A percentile compares a stretch with the other conserved stretches of the same genome.
These are phyloP conservation scores for Parnassius apollo DNA, from an alignment of 2,888 invertebrate genomes.

Conservation along the genomic window DNA sequence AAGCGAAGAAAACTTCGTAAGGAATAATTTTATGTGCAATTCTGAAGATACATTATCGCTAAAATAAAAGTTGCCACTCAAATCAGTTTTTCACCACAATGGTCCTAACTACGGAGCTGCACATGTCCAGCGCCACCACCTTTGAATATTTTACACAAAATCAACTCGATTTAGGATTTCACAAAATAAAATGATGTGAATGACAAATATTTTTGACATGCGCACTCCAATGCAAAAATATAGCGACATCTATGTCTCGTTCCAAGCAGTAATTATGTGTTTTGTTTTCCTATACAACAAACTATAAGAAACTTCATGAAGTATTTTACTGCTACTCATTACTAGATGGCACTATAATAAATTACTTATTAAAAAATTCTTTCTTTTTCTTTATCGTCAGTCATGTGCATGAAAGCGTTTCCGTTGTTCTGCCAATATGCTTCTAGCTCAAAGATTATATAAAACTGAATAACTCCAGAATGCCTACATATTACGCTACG, in stretches of 20 bases:
- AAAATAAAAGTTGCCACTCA: slow-evolving; percentile 39
- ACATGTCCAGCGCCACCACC: slow-evolving; percentile 58
- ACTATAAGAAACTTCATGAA: not conserved
- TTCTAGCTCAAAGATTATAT: too few species aligned
- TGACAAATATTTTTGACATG: slow-evolving; percentile 78
- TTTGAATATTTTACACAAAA: slow-evolving; percentile 61
- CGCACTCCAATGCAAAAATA: slow-evolving; percentile 53
- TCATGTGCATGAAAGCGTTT: too few species aligned
- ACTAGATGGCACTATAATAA: slow-evolving; percentile 2
- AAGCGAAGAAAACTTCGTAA: slow-evolving; percentile 49
- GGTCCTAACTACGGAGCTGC: slow-evolving; percentile 47
- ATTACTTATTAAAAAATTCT: not conserved
- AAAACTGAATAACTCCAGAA: too few species aligned
- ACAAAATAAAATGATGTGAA: slow-evolving; percentile 72
- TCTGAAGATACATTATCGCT: slow-evolving; percentile 31
- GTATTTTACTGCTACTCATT: not conserved
- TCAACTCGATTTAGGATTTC: slow-evolving; percentile 66
- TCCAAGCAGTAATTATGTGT: not conserved
- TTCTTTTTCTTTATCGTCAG: too few species aligned
- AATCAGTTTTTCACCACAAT: slow-evolving; percentile 50
- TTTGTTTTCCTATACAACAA: too few species aligned
- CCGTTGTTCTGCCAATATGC: too few species aligned
- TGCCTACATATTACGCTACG: too few species aligned
- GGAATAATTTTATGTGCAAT: slow-evolving; percentile 41
- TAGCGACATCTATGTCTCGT: slow-evolving; percentile 46